A percentile compares a stretch with the other conserved stretches of the same genome.
phyloP scores from a whole-genome alignment of 2,113 vertebrate species.

The Hemibagrus wyckioides region DNA sequence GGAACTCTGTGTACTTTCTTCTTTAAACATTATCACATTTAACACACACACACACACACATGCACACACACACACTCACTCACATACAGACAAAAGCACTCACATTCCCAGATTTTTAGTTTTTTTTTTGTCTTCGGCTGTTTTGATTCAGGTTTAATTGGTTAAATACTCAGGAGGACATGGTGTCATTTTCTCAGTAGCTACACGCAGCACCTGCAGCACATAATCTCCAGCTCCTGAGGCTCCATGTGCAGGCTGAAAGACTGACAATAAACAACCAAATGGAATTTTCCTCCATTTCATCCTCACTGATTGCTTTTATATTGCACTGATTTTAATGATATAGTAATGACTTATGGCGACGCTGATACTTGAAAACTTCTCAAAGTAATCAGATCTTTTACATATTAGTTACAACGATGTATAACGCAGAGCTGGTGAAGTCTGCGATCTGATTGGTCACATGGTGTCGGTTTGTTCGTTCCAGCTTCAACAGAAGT shows the following conservation, averaged over 20 bases:
- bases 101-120: background rate
- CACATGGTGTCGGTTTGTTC: background rate
- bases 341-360: background rate
- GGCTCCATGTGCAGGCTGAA: slow-evolving; percentile 64
- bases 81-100: background rate
- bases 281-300: slow-evolving; percentile 7
- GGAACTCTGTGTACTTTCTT: background rate
- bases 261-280: background rate
- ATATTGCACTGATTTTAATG: slow-evolving; percentile 10
- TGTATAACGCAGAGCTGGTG: background rate
- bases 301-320: slow-evolving; percentile 15
- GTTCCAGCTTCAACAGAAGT: background rate
- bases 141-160: slow-evolving; percentile 15
- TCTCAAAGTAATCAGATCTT: slow-evolving; percentile 68
- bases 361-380: slow-evolving; percentile 1
- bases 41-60: background rate
- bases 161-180: slow-evolving; percentile 21
- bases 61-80: background rate
- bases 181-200: slow-evolving; percentile 11
- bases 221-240: slow-evolving; percentile 76
- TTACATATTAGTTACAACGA: slow-evolving; percentile 36
- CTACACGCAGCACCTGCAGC: slow-evolving; percentile 67
- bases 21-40: background rate
- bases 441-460: background rate
- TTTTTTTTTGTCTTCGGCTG: background rate